phyloP scores from a whole-genome alignment of 2,113 vertebrate genomes.

The Pterocles burchelli region DNA sequence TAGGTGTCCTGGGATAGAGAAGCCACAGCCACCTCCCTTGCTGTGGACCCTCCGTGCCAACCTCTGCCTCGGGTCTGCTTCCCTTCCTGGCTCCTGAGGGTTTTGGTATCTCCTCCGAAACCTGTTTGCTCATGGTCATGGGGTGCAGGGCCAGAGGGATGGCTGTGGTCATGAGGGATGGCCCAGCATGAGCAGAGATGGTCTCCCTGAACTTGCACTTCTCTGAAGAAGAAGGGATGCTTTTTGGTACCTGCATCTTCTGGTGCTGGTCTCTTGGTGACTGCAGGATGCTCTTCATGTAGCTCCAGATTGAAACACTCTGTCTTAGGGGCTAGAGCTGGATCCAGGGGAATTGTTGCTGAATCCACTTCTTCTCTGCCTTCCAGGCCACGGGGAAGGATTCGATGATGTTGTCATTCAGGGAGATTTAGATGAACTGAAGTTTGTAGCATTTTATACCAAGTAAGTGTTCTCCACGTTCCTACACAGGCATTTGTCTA shows the following conservation, averaged over 20 bases:
- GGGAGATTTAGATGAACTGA: conserved; percentile 94
- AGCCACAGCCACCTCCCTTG: background rate
- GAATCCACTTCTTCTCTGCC: background rate
- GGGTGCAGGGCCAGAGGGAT: background rate
- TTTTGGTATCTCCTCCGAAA: background rate
- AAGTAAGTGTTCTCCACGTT: conserved; percentile 76
- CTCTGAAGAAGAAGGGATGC: background rate
- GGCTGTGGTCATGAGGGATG: background rate
- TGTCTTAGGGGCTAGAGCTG: background rate
- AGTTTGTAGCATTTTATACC: conserved; percentile 98
- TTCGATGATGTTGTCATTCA: conserved; percentile 98
- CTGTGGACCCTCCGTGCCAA: rapidly evolving
- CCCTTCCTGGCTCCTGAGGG: background rate
- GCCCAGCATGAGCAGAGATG: background rate
- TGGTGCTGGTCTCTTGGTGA: background rate
- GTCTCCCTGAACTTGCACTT: background rate
- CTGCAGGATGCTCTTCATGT: background rate
- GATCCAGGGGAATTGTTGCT: background rate
- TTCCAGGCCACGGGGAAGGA: conserved; percentile 92
- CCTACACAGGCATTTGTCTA: background rate
- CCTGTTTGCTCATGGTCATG: background rate
- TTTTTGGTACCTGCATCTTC: background rate
- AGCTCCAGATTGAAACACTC: background rate
- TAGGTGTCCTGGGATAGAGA: background rate
- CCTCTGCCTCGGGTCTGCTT: background rate